Evolutionary conservation across 92 coral and sea anemone genomes (phyloP), one percentile per base, ranked within the genome.

Genomic region (Siderastrea siderea): DNA sequence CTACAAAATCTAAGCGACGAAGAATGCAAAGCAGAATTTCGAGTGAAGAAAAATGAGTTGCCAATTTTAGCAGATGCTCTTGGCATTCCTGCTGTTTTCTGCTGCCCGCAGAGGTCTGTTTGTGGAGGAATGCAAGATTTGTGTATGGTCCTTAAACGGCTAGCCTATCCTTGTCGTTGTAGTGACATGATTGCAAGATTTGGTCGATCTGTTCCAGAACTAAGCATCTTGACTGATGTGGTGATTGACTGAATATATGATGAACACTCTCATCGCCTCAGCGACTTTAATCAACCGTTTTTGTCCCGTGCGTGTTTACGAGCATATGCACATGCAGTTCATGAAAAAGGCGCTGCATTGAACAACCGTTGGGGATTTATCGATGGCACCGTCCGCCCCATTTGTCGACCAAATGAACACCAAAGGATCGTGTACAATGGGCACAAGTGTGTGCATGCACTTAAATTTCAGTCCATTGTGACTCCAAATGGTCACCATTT

Each of bases 401-500:
- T 83, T 83, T 83, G 71, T 61, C 87, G 79, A 16, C 87, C 81
- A 73, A 55, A 26, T 26, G 38, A 26, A 26, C 38, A 26, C 38
- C 38, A 26, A 26, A 26, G 38, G 38, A 26, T 26, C 38, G 38
- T 26, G 38, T 26, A 26, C 38, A 26, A 26, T 26, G 38, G 38
- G 38, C 38, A 26, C 38, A 26, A 26, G 38, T 0, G 38, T 26
- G 38, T 26, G 38, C 38, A 26, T 26, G 38, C 38, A 26, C 38
- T 26, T 26, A 26, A 26, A 26, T 26, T 26, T 26, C 38, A 26
- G 38, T 26, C 38, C 38, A 26, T 26, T 76, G 89, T 66, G n/a
- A 75, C 77, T 52, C 89, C 89, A 16, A 75, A 75, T 85, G 89
- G 89, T 52, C 83, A n/a, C n/a, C n/a, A n/a, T n/a, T n/a, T 85